Percentiles rank a stretch among this genome's conserved stretches.
phyloP scores from a whole-genome alignment of 2,888 invertebrate species.

The Polydrusus pterygomalis region DNA sequence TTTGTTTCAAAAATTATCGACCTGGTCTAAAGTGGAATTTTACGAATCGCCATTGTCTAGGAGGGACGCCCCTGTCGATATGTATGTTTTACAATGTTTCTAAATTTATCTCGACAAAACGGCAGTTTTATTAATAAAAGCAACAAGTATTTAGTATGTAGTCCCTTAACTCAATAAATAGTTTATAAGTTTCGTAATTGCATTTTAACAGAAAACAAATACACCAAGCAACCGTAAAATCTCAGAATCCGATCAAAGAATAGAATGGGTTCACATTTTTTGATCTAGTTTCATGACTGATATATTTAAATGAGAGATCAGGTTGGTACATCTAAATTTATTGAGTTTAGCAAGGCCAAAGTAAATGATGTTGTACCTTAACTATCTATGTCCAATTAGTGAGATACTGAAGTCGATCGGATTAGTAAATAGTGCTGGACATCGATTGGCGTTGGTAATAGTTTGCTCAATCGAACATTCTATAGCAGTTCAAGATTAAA shows the following conservation, averaged over 20 bases:
- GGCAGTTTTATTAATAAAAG: too few relatives aligned
- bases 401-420: slow-evolving; percentile 14
- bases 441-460: slow-evolving; percentile 13
- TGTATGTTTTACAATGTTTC: too few relatives aligned
- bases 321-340: slow-evolving; percentile 41
- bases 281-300: slow-evolving; percentile 43
- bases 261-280: slow-evolving; percentile 48
- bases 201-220: slow-evolving; percentile 64
- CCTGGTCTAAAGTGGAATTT: too few relatives aligned
- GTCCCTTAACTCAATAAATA: too few relatives aligned
- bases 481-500: not conserved
- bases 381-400: slow-evolving; percentile 28
- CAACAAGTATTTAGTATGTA: too few relatives aligned
- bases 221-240: too few relatives aligned
- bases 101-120: too few relatives aligned
- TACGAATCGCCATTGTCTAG: too few relatives aligned
- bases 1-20: too few relatives aligned
- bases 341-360: slow-evolving; percentile 20
- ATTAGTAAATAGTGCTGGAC: slow-evolving; percentile 6
- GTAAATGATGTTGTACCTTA: slow-evolving; percentile 31
- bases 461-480: slow-evolving; percentile 17
- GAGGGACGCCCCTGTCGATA: too few relatives aligned
- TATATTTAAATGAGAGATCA: slow-evolving; percentile 44
- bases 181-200: slow-evolving; percentile 59
- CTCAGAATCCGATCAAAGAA: slow-evolving; percentile 43